Evolutionary conservation across 1,140 invertebrate genomes (phyloP), one percentile per base, ranked within the genome.

Genomic region (Hetaerina americana): DNA sequence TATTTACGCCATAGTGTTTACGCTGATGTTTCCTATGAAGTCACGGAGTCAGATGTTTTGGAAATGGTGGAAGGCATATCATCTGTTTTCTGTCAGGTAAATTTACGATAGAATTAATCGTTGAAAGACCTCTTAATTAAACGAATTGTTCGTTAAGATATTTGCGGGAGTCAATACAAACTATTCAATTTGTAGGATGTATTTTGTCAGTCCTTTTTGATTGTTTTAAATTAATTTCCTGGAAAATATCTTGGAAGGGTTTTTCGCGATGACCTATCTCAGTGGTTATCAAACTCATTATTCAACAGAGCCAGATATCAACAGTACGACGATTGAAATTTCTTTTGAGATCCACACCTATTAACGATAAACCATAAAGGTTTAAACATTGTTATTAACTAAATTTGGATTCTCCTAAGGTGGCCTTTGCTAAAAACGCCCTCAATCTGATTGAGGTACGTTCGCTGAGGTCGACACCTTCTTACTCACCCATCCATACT

Each of bases 31-130:
- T 82, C 84, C 70, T 92, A 91, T 77, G 83, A 85, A 71, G 87
- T 93, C 73, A 89, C 89, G 3, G 91, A 93, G 80, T 92, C 91
- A 25, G 92, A 93, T 81, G 87, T 92, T 67, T 82, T 92, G 69
- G 89, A 91, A 78, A 90, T 92, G 66, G 85, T 85, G 27, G 88
- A 91, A 80, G 90, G 90, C 57, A 86, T 92, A 73, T 92, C 90
- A 18, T 86, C 89, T 69, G 81, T 92, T 76, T 92, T 92, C 82
- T 92, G 91, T 80, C 82, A 83, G 70, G 84, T 85, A 79, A 79
- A 77, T 73, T n/a, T n/a, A n/a, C n/a, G n/a, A n/a, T n/a, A n/a
- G n/a, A n/a, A n/a, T n/a, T n/a, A n/a, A n/a, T n/a, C n/a, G n/a
- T n/a, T n/a, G n/a, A n/a, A n/a, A n/a, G n/a, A n/a, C n/a, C n/a